Evolutionary conservation across 2,797 vertebrate genomes (phyloP).

Genomic region (Cynopterus sphinx): DNA sequence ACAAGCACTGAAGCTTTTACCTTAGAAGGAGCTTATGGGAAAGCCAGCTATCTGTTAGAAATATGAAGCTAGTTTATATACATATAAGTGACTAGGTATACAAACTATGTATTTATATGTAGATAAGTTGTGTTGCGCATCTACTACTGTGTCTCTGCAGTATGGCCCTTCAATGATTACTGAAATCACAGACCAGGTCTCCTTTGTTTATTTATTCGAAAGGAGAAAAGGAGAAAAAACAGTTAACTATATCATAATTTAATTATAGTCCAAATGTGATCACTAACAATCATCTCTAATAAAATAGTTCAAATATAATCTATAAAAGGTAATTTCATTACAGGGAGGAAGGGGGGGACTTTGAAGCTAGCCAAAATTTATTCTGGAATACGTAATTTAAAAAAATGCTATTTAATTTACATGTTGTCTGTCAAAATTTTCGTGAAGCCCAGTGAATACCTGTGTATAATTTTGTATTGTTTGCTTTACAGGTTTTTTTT

Average conservation of each 20-base stretch:
- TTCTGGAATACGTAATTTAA: background rate
- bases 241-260: conserved; percentile 29
- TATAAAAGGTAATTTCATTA: conserved; percentile 31
- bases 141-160: background rate
- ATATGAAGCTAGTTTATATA: background rate
- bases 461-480: background rate
- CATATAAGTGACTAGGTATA: background rate
- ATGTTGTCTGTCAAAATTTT: conserved; percentile 28
- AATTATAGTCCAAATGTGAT: conserved; percentile 23
- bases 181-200: background rate
- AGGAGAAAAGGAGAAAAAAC: background rate
- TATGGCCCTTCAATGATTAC: background rate
- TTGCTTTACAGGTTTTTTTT: background rate
- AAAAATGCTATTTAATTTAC: background rate
- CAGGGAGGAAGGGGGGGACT: background rate
- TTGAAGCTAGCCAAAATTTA: conserved; percentile 7
- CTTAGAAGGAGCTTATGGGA: background rate
- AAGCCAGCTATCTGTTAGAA: conserved; percentile 7
- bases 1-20: background rate
- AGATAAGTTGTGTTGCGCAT: background rate
- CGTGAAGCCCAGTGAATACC: background rate
- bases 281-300: conserved; percentile 26
- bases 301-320: background rate
- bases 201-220: conserved; percentile 5
- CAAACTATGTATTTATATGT: no score